These are phyloP conservation scores for Myotis myotis DNA, from an alignment of 2,797 vertebrate genomes.

Conservation along the genomic window DNA sequence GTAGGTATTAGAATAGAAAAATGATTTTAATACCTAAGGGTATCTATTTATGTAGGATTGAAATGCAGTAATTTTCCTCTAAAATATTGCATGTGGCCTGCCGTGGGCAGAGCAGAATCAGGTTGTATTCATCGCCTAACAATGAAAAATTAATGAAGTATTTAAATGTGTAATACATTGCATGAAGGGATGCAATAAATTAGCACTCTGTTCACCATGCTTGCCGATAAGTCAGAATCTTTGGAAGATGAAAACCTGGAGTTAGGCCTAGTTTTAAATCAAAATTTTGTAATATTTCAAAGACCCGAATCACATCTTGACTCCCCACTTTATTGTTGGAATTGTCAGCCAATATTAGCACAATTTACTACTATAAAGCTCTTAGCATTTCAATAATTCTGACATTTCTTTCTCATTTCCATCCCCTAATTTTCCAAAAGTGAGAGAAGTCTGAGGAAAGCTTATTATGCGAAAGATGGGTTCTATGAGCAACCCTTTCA, in stretches of 20 bases:
- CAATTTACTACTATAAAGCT: background rate
- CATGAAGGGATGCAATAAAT: background rate
- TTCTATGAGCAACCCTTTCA: background rate
- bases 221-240: background rate
- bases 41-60: background rate
- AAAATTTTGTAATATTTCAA: background rate
- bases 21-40: background rate
- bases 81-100: background rate
- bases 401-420: background rate
- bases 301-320: background rate
- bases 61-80: background rate
- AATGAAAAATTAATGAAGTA: constrained; percentile 46
- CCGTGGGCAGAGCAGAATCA: background rate
- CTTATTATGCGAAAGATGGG: background rate
- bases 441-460: background rate
- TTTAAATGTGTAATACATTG: background rate
- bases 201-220: background rate
- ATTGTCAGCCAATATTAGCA: background rate
- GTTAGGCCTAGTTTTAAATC: background rate
- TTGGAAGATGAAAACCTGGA: constrained; percentile 46
- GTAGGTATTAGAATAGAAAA: background rate
- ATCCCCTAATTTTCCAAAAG: background rate
- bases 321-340: background rate
- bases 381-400: background rate
- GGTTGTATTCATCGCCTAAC: background rate